Evolutionary conservation across 2,888 invertebrate species (phyloP), one percentile per base, ranked within the genome.

Genomic region (Idaea straminata): DNA sequence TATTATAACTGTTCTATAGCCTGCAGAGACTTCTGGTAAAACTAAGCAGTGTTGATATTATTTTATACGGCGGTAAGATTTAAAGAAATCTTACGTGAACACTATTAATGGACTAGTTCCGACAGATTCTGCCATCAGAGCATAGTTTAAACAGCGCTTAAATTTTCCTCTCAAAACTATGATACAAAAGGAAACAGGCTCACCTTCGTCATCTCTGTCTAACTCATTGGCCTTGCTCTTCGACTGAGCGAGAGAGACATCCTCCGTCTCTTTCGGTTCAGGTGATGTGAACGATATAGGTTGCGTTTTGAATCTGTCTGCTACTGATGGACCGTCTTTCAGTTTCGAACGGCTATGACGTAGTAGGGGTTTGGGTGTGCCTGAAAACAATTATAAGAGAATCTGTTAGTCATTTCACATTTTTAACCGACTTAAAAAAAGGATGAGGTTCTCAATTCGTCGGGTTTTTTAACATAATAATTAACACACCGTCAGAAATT

Each of bases 291-390:
- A 91, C 3, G 96, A 95, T 57, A 97, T 94, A 0, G 97, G 96
- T 89, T 96, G 96, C 1, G 96, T 96, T 73, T 94, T 94, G 87
- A 95, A 95, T 68, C 92, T 94, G 62, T 93, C 92, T 63, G 83
- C 81, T 72, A 91, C 83, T n/a, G 88, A 81, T 15, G 86, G 81
- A 62, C 85, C 86, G 72, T 92, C 92, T 79, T 89, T 92, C 69
- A 84, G 66, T 77, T 91, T 93, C 65, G 90, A 89, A 74, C 93
- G 88, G 77, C 84, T 90, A 85, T 93, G 93, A 66, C 93, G 92
- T 57, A 93, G 78, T 66, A 92, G 74, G 64, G 93, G 92, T 76
- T 88, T 92, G 36, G 93, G 91, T 63, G 86, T 87, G 62, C 93
- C 93, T 93, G 88, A n/a, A 93, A 92, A 70, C 61, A 47, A 47